These are phyloP conservation scores for Loripinus fragilis DNA, from an alignment of 2,888 invertebrate species.

Conservation along the genomic window DNA sequence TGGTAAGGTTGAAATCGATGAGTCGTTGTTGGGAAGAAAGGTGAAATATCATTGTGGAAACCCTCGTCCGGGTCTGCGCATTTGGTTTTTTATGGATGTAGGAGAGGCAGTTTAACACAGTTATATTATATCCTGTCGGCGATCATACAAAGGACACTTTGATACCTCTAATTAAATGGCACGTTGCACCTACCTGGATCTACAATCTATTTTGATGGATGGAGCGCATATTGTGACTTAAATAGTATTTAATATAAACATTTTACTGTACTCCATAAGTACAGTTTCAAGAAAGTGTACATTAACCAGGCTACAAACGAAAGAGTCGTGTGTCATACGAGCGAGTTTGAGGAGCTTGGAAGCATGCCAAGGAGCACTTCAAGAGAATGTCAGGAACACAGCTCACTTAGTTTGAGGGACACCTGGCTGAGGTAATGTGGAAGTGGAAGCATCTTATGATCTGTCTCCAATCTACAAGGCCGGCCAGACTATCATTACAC, in stretches of 20 bases:
- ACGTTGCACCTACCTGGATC: constrained; percentile 20
- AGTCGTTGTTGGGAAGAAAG: constrained; percentile 17
- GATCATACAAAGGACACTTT: constrained; percentile 14
- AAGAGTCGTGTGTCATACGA: constrained; percentile 18
- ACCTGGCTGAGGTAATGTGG: constrained; percentile 11
- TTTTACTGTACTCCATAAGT: constrained; percentile 32
- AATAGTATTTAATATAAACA: constrained; percentile 26
- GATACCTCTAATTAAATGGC: constrained; percentile 22
- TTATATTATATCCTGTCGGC: constrained; percentile 26
- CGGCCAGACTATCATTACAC: not conserved
- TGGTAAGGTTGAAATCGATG: not conserved
- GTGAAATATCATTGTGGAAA: constrained; percentile 41
- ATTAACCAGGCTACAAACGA: constrained; percentile 22
- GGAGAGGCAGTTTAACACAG: constrained; percentile 29
- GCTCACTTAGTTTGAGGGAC: constrained; percentile 4
- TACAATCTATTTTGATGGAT: constrained; percentile 34
- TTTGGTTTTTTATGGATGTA: constrained; percentile 51
- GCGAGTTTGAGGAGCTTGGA: constrained; percentile 43
- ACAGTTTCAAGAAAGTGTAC: not conserved
- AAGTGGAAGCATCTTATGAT: not conserved
- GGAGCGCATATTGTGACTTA: constrained; percentile 13
- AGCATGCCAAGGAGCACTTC: constrained; percentile 48
- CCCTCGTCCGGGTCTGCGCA: constrained; percentile 14
- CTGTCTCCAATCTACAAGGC: not conserved
- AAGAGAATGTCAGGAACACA: constrained; percentile 9